Evolutionary conservation across 1,140 invertebrate species (phyloP).

Genomic region (Euura lappo): DNA sequence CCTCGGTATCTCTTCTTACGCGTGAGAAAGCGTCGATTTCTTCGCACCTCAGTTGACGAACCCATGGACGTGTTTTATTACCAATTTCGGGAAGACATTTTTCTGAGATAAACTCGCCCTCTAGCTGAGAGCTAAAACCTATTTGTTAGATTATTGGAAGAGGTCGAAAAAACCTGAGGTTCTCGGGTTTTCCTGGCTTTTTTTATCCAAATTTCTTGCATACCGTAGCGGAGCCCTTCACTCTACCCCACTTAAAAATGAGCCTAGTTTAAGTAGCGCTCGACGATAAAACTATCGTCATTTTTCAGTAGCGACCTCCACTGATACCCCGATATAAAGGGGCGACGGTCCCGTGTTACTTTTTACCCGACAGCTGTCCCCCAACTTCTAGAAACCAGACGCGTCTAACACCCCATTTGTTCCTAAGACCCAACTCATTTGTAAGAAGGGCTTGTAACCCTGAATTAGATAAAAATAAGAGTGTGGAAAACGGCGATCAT

Average conservation of each 20-base stretch:
- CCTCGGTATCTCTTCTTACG: background rate
- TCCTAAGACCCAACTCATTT: slow-evolving; percentile 26
- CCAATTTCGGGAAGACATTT: background rate
- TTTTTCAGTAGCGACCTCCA: slow-evolving; percentile 35
- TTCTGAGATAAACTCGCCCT: background rate
- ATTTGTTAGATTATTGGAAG: background rate
- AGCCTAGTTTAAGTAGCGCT: slow-evolving; percentile 5
- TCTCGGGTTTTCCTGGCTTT: too few species aligned
- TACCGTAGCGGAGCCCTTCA: too few species aligned
- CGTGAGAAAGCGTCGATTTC: background rate
- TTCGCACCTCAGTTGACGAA: background rate
- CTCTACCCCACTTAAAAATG: slow-evolving; percentile 8
- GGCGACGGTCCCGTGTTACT: slow-evolving; percentile 22
- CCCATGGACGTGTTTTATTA: background rate
- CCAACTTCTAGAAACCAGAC: slow-evolving; percentile 21
- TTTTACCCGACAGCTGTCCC: slow-evolving; percentile 22
- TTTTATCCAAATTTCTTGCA: too few species aligned
- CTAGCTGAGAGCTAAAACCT: background rate
- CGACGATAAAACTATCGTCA: slow-evolving; percentile 34
- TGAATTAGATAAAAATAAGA: slow-evolving; percentile 32
- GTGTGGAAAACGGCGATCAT: slow-evolving; percentile 23
- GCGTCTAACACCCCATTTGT: slow-evolving; percentile 39
- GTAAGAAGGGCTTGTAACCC: slow-evolving; percentile 35
- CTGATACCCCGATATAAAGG: slow-evolving; percentile 30
- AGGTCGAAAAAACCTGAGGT: too few species aligned